Evolutionary conservation across 2,888 invertebrate genomes (phyloP).

Genomic region (Beris morrisii): DNA sequence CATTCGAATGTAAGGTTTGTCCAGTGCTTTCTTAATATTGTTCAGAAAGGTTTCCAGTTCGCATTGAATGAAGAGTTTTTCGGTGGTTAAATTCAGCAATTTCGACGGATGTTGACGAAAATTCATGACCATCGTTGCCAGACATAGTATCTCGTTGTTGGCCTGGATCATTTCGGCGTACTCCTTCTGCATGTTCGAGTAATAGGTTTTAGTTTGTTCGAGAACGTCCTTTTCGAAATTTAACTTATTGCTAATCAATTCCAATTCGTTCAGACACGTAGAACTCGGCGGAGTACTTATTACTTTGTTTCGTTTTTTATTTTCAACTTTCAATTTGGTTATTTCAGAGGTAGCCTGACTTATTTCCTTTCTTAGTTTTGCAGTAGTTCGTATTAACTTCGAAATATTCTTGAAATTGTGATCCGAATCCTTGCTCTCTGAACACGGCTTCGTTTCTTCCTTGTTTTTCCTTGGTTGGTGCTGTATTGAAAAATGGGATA

Average conservation of each 20-base stretch:
- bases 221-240: not conserved
- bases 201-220: not conserved
- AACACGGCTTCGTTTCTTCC: no score
- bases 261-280: not conserved
- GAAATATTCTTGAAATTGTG: no score
- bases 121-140: conserved; percentile 5
- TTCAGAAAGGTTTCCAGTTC: not conserved
- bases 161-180: not conserved
- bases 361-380: not conserved
- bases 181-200: not conserved
- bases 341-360: not conserved
- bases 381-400: not conserved
- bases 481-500: not conserved
- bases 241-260: not conserved
- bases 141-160: not conserved
- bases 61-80: conserved; percentile 3
- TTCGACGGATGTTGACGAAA: conserved; percentile 1
- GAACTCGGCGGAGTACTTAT: no score
- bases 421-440: no score
- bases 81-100: not conserved
- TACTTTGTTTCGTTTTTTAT: no score
- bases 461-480: not conserved
- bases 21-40: not conserved
- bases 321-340: not conserved
- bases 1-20: no score